A percentile compares a stretch with the other conserved stretches of the same genome.
Evolutionary conservation across 2,113 vertebrate genomes (phyloP).

Genomic region (Melierax canorus): DNA sequence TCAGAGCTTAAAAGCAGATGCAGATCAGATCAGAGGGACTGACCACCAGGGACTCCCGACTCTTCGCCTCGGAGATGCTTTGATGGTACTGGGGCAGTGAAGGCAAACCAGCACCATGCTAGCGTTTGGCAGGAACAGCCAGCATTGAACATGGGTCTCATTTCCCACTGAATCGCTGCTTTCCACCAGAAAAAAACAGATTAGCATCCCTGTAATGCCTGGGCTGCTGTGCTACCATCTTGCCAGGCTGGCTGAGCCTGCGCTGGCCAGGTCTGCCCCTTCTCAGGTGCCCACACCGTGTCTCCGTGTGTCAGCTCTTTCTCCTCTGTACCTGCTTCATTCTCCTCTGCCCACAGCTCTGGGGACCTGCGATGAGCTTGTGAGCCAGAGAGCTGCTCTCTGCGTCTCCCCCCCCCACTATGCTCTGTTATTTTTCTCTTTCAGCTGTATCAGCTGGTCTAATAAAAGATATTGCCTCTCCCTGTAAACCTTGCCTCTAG

Average conservation of each 20-base stretch:
- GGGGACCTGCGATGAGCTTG: neutral
- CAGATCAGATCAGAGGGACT: neutral
- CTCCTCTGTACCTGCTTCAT: neutral
- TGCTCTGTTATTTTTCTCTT: neutral
- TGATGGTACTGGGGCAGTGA: neutral
- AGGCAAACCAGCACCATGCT: neutral
- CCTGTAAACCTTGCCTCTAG: slow-evolving; percentile 53
- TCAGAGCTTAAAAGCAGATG: neutral
- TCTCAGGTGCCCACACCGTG: neutral
- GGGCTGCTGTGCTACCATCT: neutral
- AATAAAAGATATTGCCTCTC: slow-evolving; percentile 58
- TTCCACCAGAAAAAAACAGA: neutral
- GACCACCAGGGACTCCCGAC: neutral
- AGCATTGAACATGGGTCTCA: neutral
- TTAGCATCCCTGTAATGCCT: neutral
- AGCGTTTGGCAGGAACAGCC: neutral
- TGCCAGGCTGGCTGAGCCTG: neutral
- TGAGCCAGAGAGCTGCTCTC: neutral
- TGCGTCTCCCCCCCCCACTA: too few species aligned
- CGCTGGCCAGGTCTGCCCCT: accelerated
- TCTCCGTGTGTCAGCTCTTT: neutral
- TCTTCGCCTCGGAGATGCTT: neutral
- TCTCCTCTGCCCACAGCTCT: neutral
- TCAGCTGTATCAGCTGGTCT: neutral
- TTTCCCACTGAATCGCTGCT: neutral